These are phyloP conservation scores for Poecilia gillii DNA, from an alignment of 2,797 vertebrate genomes.

Conservation along the genomic window DNA sequence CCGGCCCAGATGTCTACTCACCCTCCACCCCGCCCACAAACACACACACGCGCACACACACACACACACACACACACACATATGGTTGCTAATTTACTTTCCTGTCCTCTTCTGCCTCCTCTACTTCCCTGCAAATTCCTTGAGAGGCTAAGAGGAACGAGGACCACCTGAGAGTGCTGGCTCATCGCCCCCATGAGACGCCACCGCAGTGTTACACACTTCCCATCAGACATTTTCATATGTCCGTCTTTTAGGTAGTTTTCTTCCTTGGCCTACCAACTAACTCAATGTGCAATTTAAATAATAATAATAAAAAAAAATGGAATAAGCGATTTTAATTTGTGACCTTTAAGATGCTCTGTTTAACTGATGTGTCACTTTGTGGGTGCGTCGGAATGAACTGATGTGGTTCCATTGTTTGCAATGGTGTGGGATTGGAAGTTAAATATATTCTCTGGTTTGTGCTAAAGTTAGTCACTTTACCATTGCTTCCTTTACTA, in stretches of 20 bases:
- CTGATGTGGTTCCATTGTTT: conserved; percentile 31
- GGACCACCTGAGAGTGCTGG: conserved; percentile 20
- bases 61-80: too few relatives aligned
- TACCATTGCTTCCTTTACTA: conserved; percentile 16
- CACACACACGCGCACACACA: too few relatives aligned
- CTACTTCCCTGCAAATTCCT: conserved; percentile 10
- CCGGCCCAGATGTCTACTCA: conserved; percentile 5
- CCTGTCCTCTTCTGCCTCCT: conserved; percentile 27
- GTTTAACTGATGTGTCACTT: conserved; percentile 25
- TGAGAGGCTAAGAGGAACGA: conserved; percentile 31
- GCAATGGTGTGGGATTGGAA: conserved; percentile 34
- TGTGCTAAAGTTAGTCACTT: conserved; percentile 22
- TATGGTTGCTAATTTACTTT: conserved; percentile 13
- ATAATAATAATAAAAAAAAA: conserved; percentile 8
- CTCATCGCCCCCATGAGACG: conserved; percentile 25
- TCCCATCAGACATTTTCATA: neutral
- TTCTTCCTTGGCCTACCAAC: conserved; percentile 6
- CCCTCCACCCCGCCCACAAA: neutral
- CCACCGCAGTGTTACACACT: conserved; percentile 6
- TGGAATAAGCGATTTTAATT: neutral
- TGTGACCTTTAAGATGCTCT: conserved; percentile 32
- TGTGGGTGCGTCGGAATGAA: conserved; percentile 16
- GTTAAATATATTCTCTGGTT: conserved; percentile 44
- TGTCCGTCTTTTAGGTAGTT: neutral
- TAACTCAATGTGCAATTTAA: conserved; percentile 43